phyloP scores from a whole-genome alignment of 92 coral and sea anemone species.

The Phenganax marumi region DNA sequence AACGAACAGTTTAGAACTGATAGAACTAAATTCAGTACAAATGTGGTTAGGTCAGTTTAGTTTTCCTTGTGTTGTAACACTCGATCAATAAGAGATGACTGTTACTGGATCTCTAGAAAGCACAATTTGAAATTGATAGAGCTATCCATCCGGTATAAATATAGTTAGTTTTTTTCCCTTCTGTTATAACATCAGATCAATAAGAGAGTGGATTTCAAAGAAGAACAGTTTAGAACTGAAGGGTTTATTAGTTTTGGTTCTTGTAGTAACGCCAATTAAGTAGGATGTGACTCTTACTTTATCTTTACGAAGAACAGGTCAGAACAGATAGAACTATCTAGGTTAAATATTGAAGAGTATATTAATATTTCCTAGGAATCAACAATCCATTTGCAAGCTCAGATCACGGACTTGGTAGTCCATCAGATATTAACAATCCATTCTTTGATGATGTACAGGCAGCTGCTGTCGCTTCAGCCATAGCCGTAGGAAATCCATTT shows the following conservation, averaged over 20 bases:
- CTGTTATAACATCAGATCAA: background rate
- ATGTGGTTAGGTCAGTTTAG: too few relatives aligned
- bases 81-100: too few relatives aligned
- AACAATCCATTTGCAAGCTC: slow-evolving; percentile 26
- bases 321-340: background rate
- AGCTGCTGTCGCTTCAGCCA: slow-evolving; percentile 73
- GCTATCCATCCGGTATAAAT: too few relatives aligned
- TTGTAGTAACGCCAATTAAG: background rate
- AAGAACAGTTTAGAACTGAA: background rate
- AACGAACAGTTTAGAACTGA: too few relatives aligned
- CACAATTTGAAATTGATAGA: too few relatives aligned
- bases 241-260: background rate
- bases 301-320: background rate
- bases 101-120: too few relatives aligned
- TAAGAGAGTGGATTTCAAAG: background rate
- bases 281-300: background rate
- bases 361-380: slow-evolving; percentile 12
- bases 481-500: slow-evolving; percentile 67
- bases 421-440: slow-evolving; percentile 69
- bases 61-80: too few relatives aligned
- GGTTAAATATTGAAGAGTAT: background rate
- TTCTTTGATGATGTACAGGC: slow-evolving; percentile 87
- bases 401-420: slow-evolving; percentile 39
- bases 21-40: too few relatives aligned
- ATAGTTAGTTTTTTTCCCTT: background rate